Base-by-base conservation (phyloP, 2,797 vertebrate genomes). In the Sebastes minor region DNA sequence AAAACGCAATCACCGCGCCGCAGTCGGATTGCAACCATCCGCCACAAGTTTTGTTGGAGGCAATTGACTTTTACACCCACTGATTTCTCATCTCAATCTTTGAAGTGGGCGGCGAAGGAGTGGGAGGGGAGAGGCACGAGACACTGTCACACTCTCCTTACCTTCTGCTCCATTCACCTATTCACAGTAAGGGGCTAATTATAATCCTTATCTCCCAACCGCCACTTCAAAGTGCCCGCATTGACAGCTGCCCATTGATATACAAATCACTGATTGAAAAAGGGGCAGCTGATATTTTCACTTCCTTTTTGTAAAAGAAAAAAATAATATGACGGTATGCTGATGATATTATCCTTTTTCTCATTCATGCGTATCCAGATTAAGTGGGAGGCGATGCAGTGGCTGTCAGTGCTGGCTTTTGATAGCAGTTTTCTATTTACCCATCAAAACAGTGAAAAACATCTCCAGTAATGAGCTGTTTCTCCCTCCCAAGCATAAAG, bases 1-100 rank as follows among this genome's bases (percentile, higher is more conserved):
- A 91, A 93, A 94, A 93, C 13, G 86, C 90, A 93, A 91, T 93
- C 90, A 89, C 72, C 20, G 35, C 64, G 20, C 64, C 64, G 11
- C 85, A 84, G 85, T 89, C 77, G 71, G 86, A 87, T 80, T 87
- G 84, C 83, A 86, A 76, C 89, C 87, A 91, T 88, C 83, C 82
- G 8, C 86, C 69, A 25, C 86, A 78, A 83, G 88, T 92, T 89
- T 90, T 86, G 73, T 82, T 72, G 81, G 78, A 86, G 85, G 81
- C 84, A 87, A 88, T 91, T 92, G 90, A 82, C 93, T 94, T 95
- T 93, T 91, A 93, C 87, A 89, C 84, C 70, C 52, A 57, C 87
- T 86, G 90, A 80, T 89, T 91, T 87, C 81, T 93, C 86, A 56
- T 93, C 78, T 91, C 70, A 60, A 57, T 89, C 71, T 82, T 79